Conservation (phyloP, 1,140 invertebrate genomes). For the Mizuhopecten yessoensis region DNA sequence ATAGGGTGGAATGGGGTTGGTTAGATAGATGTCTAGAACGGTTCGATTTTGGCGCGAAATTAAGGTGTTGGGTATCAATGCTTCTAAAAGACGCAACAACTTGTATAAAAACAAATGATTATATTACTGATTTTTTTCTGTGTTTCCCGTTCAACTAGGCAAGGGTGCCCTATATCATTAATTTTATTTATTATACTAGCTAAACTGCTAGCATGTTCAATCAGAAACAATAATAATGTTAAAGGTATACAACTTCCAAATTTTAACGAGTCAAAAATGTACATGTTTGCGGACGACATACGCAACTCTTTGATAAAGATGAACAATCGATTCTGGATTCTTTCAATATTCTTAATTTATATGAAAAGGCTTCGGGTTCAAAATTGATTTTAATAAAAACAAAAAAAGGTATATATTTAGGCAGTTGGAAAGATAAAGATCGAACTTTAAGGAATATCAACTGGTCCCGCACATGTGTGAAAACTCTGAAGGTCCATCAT, state of each 20-base stretch:
- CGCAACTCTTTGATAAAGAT: constrained; percentile 46
- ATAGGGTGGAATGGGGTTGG: constrained; percentile 26
- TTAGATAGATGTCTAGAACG: constrained; percentile 17
- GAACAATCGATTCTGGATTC: not conserved
- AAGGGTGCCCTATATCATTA: not conserved
- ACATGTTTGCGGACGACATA: constrained; percentile 49
- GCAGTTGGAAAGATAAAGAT: not conserved
- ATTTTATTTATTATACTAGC: constrained; percentile 23
- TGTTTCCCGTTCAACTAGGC: not conserved
- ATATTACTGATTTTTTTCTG: not conserved
- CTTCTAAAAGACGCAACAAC: constrained; percentile 35
- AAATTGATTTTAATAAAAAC: constrained; percentile 47
- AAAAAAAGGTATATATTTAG: constrained; percentile 5
- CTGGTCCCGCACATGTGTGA: constrained; percentile 13
- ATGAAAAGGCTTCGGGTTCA: constrained; percentile 51
- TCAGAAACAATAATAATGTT: not conserved
- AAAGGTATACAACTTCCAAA: constrained; percentile 20
- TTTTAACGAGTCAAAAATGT: not conserved
- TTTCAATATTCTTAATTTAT: constrained; percentile 4
- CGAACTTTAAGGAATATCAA: constrained; percentile 10
- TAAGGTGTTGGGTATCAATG: constrained; percentile 42
- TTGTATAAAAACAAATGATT: constrained; percentile 42
- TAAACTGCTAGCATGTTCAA: constrained; percentile 36
- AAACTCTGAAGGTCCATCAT: constrained; percentile 43
- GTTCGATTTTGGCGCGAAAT: constrained; percentile 44